These are phyloP conservation scores for Melikaiella ostensackeni DNA, from an alignment of 2,888 invertebrate genomes.

Conservation along the genomic window DNA sequence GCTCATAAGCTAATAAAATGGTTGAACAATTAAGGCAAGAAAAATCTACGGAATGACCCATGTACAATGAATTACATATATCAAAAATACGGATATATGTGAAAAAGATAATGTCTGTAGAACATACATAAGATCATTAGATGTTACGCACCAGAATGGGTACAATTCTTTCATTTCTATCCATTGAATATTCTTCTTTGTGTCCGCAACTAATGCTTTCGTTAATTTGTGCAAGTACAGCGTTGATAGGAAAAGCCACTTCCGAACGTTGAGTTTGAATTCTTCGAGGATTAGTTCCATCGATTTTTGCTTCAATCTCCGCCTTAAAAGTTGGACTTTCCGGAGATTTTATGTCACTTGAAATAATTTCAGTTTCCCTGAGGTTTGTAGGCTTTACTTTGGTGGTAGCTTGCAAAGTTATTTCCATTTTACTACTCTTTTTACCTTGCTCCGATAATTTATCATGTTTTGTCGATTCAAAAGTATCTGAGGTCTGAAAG, in stretches of 20 bases:
- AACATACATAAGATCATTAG: too few species aligned
- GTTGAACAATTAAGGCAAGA: too few species aligned
- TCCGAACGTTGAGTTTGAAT: slow-evolving; percentile 79
- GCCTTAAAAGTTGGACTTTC: slow-evolving; percentile 68
- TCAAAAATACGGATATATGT: too few species aligned
- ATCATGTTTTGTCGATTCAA: slow-evolving; percentile 56
- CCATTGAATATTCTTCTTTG: slow-evolving; percentile 62
- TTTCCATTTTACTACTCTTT: slow-evolving; percentile 83
- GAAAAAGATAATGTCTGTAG: too few species aligned
- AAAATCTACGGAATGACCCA: too few species aligned
- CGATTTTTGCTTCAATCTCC: slow-evolving; percentile 72
- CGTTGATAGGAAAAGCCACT: slow-evolving; percentile 80
- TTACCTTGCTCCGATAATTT: slow-evolving; percentile 65
- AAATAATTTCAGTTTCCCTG: slow-evolving; percentile 82
- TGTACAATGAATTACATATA: too few species aligned
- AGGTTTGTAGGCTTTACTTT: slow-evolving; percentile 82
- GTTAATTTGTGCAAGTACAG: slow-evolving; percentile 72
- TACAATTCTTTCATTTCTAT: slow-evolving; percentile 82
- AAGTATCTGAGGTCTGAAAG: slow-evolving; percentile 57
- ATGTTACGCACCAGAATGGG: slow-evolving; percentile 78
- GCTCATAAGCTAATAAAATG: too few species aligned
- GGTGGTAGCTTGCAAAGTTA: slow-evolving; percentile 83
- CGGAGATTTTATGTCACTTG: slow-evolving; percentile 77
- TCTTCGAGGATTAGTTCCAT: slow-evolving; percentile 74
- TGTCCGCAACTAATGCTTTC: slow-evolving; percentile 81